phyloP scores from a whole-genome alignment of 2,113 vertebrate genomes.

The Hemiscyllium ocellatum region DNA sequence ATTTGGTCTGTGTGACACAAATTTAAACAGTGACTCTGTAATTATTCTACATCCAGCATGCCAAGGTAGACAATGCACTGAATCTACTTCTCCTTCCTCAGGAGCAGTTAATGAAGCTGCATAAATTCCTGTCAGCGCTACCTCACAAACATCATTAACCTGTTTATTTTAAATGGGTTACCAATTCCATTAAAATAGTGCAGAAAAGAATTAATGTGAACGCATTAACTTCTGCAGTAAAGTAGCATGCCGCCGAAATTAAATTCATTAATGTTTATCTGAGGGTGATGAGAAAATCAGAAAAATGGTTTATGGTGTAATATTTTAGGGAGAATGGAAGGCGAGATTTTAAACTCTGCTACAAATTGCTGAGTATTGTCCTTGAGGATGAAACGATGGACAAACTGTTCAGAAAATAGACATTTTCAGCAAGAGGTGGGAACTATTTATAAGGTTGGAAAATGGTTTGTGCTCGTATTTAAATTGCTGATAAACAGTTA shows the following conservation, averaged over 20 bases:
- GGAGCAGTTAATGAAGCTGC: not conserved
- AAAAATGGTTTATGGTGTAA: not conserved
- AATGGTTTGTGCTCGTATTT: not conserved
- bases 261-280: not conserved
- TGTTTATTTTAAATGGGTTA: slow-evolving; percentile 22
- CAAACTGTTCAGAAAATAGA: not conserved
- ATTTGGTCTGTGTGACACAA: too few species aligned
- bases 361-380: not conserved
- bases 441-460: not conserved
- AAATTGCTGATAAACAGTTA: not conserved
- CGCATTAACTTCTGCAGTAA: not conserved
- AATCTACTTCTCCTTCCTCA: not conserved
- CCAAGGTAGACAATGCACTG: not conserved
- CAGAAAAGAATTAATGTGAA: not conserved
- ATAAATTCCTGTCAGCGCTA: not conserved
- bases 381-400: not conserved
- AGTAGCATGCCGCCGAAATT: not conserved
- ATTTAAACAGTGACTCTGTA: not conserved
- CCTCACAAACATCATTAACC: not conserved
- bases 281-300: not conserved
- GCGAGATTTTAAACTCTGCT: not conserved
- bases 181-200: slow-evolving; percentile 5
- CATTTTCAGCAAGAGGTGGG: not conserved
- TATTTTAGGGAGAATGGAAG: not conserved
- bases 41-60: not conserved